Evolutionary conservation across 2,888 invertebrate genomes (phyloP).

Genomic region (Ellobium chinense): DNA sequence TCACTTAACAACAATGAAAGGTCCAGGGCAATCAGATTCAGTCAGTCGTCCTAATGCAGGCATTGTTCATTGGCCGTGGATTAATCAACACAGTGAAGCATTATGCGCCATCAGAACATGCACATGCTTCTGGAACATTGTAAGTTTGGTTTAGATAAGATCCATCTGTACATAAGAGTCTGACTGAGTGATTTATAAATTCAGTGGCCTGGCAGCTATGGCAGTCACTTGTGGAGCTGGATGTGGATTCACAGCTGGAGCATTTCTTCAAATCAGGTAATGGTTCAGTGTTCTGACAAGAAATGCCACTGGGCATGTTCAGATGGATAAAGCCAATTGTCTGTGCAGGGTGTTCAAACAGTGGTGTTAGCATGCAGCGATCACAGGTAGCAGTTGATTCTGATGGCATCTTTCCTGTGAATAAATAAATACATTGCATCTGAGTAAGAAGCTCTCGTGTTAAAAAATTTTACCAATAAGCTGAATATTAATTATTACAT

Average conservation of each 20-base stretch:
- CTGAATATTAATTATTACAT: too few relatives aligned
- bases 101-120: conserved; percentile 48
- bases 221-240: conserved; percentile 63
- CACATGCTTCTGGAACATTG: conserved; percentile 61
- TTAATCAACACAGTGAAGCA: too few relatives aligned
- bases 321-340: conserved; percentile 65
- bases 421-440: not conserved
- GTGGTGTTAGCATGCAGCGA: conserved; percentile 60
- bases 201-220: conserved; percentile 64
- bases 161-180: conserved; percentile 62
- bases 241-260: conserved; percentile 66
- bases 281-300: conserved; percentile 62
- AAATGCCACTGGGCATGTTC: conserved; percentile 51
- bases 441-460: too few relatives aligned
- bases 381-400: conserved; percentile 44
- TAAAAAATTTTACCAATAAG: too few relatives aligned
- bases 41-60: too few relatives aligned
- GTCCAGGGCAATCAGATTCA: too few relatives aligned
- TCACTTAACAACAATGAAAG: too few relatives aligned
- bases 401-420: not conserved
- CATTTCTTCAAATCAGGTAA: conserved; percentile 65
- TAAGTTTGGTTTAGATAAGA: conserved; percentile 60
- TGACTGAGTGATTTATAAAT: conserved; percentile 53
- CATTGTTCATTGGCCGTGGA: too few relatives aligned
- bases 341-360: conserved; percentile 58